phyloP scores from a whole-genome alignment of 92 coral and sea anemone genomes.

The Umimayanthus kanabou region DNA sequence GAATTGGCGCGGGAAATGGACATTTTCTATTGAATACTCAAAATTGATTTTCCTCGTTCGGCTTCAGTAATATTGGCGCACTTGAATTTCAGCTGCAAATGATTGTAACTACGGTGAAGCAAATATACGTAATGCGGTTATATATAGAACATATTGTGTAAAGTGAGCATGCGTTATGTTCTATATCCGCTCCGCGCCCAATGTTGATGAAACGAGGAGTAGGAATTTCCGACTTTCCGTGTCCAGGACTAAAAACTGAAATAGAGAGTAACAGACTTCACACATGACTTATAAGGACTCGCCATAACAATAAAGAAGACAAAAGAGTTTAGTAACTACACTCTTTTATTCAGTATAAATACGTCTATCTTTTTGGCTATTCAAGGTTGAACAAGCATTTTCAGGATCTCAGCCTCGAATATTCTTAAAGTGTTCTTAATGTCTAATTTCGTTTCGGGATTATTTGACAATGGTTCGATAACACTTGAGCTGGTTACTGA shows the following conservation, averaged over 20 bases:
- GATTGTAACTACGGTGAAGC: background rate
- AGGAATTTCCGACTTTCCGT: background rate
- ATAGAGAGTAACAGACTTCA: background rate
- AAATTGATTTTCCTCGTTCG: background rate
- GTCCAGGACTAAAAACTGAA: background rate
- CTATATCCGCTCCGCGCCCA: background rate
- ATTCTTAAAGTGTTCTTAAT: too few relatives aligned
- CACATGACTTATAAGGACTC: background rate
- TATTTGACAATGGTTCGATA: too few relatives aligned
- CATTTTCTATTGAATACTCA: background rate
- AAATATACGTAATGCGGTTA: background rate
- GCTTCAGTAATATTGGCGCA: background rate
- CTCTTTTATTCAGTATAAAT: too few relatives aligned
- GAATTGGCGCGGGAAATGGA: background rate
- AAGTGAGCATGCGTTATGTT: background rate
- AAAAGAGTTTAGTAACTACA: too few relatives aligned
- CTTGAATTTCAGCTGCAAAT: background rate
- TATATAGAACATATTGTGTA: too few relatives aligned
- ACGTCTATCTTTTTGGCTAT: too few relatives aligned
- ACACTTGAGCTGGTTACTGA: too few relatives aligned
- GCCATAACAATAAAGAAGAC: too few relatives aligned
- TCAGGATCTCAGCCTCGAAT: too few relatives aligned
- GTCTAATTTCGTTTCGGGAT: too few relatives aligned
- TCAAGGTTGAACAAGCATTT: too few relatives aligned
- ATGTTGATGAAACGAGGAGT: background rate